phyloP scores from a whole-genome alignment of 92 coral and sea anemone species.

The Epizoanthus stellaris region DNA sequence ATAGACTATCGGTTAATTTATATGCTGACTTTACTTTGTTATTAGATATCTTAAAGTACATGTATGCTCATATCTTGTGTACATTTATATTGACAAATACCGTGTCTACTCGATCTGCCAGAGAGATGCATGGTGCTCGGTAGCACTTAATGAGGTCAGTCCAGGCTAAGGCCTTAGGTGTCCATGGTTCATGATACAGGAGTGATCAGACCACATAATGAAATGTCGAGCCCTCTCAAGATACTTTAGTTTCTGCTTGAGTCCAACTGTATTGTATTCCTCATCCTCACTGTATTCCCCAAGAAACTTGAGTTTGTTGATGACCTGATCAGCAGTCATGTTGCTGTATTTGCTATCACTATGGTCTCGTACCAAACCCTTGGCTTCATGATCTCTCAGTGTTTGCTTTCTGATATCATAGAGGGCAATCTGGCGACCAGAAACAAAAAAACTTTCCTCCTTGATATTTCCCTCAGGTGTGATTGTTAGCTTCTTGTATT shows the following conservation, averaged over 20 bases:
- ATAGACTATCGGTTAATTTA: background rate
- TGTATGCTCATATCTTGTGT: no score
- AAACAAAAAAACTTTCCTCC: conserved; percentile 9
- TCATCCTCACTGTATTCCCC: conserved; percentile 17
- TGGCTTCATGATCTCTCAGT: conserved; percentile 1
- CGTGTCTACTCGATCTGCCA: no score
- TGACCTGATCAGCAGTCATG: conserved; percentile 27
- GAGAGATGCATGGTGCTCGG: no score
- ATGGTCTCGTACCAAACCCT: conserved; percentile 45
- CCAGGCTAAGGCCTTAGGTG: conserved; percentile 50
- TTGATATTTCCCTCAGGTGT: background rate
- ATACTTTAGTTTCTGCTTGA: background rate
- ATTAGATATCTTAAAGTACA: no score
- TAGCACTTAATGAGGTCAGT: no score
- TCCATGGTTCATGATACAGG: conserved; percentile 42
- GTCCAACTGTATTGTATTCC: background rate
- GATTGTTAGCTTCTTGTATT: conserved; percentile 7
- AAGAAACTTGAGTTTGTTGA: background rate
- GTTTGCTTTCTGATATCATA: conserved; percentile 6
- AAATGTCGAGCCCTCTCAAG: conserved; percentile 45
- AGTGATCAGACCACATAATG: conserved; percentile 46
- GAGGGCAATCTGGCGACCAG: conserved; percentile 33
- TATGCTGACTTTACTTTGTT: background rate
- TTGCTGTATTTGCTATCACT: conserved; percentile 6
- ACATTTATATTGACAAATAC: no score